Conservation (phyloP, 2,113 vertebrate species). For the Bubalus kerabau region DNA sequence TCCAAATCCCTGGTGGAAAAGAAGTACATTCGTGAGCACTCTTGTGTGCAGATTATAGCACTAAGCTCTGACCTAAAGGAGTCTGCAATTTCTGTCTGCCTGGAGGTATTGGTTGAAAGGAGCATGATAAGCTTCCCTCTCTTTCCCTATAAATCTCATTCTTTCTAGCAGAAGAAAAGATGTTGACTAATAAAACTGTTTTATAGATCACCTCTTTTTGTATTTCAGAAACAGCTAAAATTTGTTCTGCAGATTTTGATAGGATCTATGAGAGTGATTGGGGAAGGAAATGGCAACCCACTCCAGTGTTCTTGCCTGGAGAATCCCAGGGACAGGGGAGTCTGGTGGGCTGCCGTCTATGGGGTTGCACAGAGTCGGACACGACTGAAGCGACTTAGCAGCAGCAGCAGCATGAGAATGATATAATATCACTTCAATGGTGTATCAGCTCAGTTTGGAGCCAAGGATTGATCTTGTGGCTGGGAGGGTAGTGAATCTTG, state of each 20-base stretch:
- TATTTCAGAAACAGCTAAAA: background rate
- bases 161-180: background rate
- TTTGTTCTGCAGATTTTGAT: background rate
- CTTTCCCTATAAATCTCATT: background rate
- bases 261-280: background rate
- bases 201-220: background rate
- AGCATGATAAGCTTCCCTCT: background rate
- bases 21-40: background rate
- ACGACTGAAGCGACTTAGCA: no score
- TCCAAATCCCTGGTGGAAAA: background rate
- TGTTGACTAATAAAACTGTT: background rate
- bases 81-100: background rate
- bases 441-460: background rate
- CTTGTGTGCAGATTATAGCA: background rate
- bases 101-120: background rate
- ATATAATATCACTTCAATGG: background rate
- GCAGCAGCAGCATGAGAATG: background rate
- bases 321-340: no score
- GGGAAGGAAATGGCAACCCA: no score
- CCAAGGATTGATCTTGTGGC: background rate
- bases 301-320: no score
- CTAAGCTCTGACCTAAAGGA: slow-evolving; percentile 7
- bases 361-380: no score
- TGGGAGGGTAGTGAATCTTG: background rate
- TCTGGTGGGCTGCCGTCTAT: no score